Percentiles rank a stretch among this genome's conserved stretches.
Evolutionary conservation across 2,888 invertebrate species (phyloP).

Genomic region (Rotaria macrura): DNA sequence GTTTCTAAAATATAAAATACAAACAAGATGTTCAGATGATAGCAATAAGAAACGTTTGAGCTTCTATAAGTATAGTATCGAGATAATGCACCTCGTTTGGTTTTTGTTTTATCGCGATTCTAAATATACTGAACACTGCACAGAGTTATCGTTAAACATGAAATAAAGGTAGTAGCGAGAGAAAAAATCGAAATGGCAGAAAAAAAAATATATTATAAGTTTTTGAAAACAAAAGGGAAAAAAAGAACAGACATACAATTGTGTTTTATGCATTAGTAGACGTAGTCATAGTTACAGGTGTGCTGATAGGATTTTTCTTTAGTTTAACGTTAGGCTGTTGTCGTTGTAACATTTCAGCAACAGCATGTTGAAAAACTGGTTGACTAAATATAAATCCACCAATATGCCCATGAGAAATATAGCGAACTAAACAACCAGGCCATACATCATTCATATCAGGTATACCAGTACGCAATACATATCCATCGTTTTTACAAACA

Average conservation of each 20-base stretch:
- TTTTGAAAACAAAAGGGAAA: not conserved
- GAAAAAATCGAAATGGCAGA: too few relatives aligned
- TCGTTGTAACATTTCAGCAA: not conserved
- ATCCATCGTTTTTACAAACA: slow-evolving; percentile 28
- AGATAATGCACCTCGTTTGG: too few relatives aligned
- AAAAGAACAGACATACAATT: not conserved
- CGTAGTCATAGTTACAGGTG: not conserved
- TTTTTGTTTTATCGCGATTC: too few relatives aligned
- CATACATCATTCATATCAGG: slow-evolving; percentile 28
- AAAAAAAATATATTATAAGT: not conserved
- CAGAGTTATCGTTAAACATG: too few relatives aligned
- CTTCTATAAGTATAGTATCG: too few relatives aligned
- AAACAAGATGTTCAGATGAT: too few relatives aligned
- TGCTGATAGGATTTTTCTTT: not conserved
- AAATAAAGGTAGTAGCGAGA: too few relatives aligned
- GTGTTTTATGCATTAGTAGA: not conserved
- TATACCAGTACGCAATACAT: slow-evolving; percentile 29
- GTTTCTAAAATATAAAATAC: not conserved
- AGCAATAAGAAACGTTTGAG: too few relatives aligned
- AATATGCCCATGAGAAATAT: slow-evolving; percentile 27
- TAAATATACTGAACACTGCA: too few relatives aligned
- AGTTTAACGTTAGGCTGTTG: not conserved
- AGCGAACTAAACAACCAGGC: slow-evolving; percentile 27
- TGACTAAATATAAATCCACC: slow-evolving; percentile 24
- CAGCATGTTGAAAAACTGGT: not conserved